Evolutionary conservation across 2,888 invertebrate genomes (phyloP).

Genomic region (Leucozona laternaria): DNA sequence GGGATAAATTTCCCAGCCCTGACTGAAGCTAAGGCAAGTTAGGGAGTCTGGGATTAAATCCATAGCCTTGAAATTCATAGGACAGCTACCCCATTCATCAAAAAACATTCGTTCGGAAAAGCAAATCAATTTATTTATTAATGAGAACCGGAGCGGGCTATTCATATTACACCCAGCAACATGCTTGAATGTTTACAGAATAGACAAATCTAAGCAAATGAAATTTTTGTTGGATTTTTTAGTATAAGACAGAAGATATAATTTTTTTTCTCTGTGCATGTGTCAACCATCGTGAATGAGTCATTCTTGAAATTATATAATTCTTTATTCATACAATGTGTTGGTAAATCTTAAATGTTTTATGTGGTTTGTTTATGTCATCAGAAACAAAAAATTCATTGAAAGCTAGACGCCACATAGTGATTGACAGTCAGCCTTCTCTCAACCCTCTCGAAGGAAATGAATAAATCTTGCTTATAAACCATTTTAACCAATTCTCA

Average conservation of each 20-base stretch:
- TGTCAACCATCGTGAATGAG: background rate
- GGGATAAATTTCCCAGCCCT: no score
- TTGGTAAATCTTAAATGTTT: background rate
- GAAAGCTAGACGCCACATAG: background rate
- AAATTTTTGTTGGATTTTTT: no score
- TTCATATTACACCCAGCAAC: no score
- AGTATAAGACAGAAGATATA: background rate
- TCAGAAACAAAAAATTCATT: background rate
- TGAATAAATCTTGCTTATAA: conserved; percentile 42
- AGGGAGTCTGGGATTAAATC: no score
- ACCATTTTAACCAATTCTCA: conserved; percentile 40
- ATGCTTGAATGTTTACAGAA: no score
- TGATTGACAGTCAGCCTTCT: conserved; percentile 11
- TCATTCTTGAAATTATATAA: background rate
- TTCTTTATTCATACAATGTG: conserved; percentile 19
- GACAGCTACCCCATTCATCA: no score
- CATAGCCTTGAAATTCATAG: no score
- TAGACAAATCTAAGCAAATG: no score
- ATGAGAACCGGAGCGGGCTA: no score
- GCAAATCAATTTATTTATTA: no score
- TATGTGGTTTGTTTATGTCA: background rate
- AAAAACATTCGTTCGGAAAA: no score
- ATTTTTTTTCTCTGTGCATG: background rate
- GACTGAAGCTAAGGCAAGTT: no score
- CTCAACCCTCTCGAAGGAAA: conserved; percentile 40